Evolutionary conservation across 2,113 vertebrate species (phyloP), one percentile per base, ranked within the genome.

Genomic region (Phaethon lepturus): DNA sequence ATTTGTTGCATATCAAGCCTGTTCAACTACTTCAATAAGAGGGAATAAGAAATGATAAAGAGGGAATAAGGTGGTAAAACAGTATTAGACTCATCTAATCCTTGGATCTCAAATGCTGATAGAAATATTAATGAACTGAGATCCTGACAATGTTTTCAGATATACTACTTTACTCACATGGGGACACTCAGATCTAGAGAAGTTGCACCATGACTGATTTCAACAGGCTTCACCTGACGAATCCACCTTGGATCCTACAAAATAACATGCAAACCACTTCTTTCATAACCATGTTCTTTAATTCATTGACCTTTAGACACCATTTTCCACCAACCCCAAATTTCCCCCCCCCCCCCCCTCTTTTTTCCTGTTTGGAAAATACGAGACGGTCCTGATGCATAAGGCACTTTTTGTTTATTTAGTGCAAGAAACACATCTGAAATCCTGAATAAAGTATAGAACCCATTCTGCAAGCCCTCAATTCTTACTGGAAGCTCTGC

Each of bases 1-100:
- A 90, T 75, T 92, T 80, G 42, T 87, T 96, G 95, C 90, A 69
- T 94, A 96, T 83, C 78, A 95, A 96, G n/a, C 69, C 56, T 47
- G 53, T 80, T 95, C 31, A 38, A 63, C 59, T 84, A 25, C 58
- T 90, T 64, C 80, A 88, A 9, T 50, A 53, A 95, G 75, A 90
- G 42, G 31, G 69, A 94, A 67, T n/a, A 45, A 75, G 44, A 63
- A 53, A 88, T 0, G 50, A 79, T 66, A 69, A 53, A 91, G 67
- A 71, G 59, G 17, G 35, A 97, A 68, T 26, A 79, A 71, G 64
- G 83, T 79, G 63, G 90, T 55, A 88, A 91, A 90, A n/a, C 40
- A 49, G 76, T 95, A 64, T 82, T 85, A 85, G 55, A 53, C 24
- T 69, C 35, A 62, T 58, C 28, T 78, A 79, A 73, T 68, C n/a